Base-by-base conservation (phyloP, 1,140 invertebrate species). In the Melanaphis sacchari region DNA sequence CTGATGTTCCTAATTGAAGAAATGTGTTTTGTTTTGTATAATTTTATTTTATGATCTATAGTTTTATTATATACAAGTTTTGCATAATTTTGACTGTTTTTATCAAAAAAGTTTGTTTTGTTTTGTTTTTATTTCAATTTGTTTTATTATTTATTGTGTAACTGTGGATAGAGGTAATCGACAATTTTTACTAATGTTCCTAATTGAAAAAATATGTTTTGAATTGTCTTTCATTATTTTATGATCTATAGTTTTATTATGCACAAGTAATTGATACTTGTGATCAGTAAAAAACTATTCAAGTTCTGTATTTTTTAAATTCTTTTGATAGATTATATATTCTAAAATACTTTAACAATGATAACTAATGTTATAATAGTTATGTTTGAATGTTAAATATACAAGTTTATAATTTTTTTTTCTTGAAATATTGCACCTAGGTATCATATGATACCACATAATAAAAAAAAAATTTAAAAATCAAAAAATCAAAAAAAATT, bases 91-190 rank as follows among this genome's bases (percentile, higher is more conserved):
- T 76, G 26, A 36, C 66, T 76, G 76, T 81, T 38, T 38, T 38
- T 81, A 81, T 81, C 76, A 81, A 81, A 81, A 81, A 81, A 81
- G 36, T 81, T 81, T 81, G 76, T 81, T 81, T 81, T 81, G 76
- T 81, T 81, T 81, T 81, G 76, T 81, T 81, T 81, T 38, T 81
- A 81, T 81, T 81, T 81, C n/a, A 81, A 81, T 38, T 81, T 81
- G 11, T 81, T 81, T 38, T 81, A 38, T 81, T 36, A 81, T 81
- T 11, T 81, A 81, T 38, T 81, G n/a, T 81, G 36, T 15, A 81
- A 81, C 9, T 81, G 36, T 81, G 76, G n/a, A 36, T 36, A 81
- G 36, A 81, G n/a, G 76, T 81, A 81, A 36, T 81, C 7, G 8
- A 36, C 76, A 81, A 81, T 38, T 81, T 81, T 81, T 31, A 66